Evolutionary conservation across 2,113 vertebrate genomes (phyloP).

Genomic region (Oostethus manadensis): DNA sequence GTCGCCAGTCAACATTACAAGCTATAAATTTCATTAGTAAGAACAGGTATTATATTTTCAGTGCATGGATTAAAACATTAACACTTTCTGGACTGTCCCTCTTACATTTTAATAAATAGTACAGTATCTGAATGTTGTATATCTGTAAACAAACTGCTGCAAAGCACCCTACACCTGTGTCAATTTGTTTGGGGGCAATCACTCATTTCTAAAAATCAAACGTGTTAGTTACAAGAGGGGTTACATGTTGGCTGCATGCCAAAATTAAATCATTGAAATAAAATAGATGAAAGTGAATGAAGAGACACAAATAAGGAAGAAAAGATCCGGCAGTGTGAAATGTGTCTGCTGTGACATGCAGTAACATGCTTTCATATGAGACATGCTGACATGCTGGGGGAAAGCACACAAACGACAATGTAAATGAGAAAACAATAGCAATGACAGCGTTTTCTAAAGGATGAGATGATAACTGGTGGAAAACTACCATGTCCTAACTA

Average conservation of each 20-base stretch:
- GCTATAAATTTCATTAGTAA: no score
- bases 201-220: neutral
- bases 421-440: neutral
- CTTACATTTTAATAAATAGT: neutral
- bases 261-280: neutral
- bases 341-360: constrained; percentile 29
- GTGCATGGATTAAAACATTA: no score
- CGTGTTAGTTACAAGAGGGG: neutral
- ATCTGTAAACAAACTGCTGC: constrained; percentile 51
- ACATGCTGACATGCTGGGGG: constrained; percentile 30
- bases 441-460: neutral
- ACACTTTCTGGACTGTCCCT: neutral
- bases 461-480: constrained; percentile 2
- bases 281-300: neutral
- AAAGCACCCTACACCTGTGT: constrained; percentile 32
- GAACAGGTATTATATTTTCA: no score
- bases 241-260: neutral
- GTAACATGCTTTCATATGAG: constrained; percentile 21
- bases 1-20: no score
- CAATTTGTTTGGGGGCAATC: neutral
- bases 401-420: neutral
- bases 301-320: neutral
- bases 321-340: neutral
- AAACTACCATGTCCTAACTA: constrained; percentile 2
- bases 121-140: neutral